Conservation (phyloP, 2,888 invertebrate species). For the Perizoma affinitatum region DNA sequence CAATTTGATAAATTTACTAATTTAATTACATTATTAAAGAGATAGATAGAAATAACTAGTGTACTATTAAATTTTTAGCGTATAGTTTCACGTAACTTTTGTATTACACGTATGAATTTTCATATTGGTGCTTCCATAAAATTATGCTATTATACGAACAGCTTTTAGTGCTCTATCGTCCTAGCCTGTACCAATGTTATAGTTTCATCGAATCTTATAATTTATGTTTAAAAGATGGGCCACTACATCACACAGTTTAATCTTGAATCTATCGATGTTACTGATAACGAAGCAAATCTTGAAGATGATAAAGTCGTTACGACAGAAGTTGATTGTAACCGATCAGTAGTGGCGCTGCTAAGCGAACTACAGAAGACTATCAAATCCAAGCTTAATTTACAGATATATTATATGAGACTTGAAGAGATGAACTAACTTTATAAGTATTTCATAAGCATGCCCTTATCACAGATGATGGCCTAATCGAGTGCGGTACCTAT, state of each 20-base stretch:
- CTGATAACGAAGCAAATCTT: conserved; percentile 17
- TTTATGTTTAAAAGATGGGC: conserved; percentile 64
- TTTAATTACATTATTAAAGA: conserved; percentile 74
- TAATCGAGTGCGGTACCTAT: conserved; percentile 68
- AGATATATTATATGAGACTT: conserved; percentile 53
- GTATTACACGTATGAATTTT: conserved; percentile 44
- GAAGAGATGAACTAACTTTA: conserved; percentile 56
- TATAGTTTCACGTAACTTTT: conserved; percentile 58
- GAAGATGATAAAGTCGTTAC: conserved; percentile 4
- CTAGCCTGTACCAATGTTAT: conserved; percentile 30
- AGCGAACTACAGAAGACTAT: conserved; percentile 80
- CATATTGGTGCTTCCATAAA: conserved; percentile 68
- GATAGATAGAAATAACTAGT: conserved; percentile 78
- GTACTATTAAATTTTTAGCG: conserved; percentile 65
- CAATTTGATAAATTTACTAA: conserved; percentile 75
- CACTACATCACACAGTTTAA: conserved; percentile 64
- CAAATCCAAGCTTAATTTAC: conserved; percentile 75
- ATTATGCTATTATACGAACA: conserved; percentile 49
- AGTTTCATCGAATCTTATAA: conserved; percentile 35
- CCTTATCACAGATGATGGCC: conserved; percentile 81
- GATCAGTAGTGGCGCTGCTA: conserved; percentile 59
- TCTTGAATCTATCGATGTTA: conserved; percentile 30
- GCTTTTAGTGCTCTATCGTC: conserved; percentile 56
- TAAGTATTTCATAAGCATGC: conserved; percentile 77
- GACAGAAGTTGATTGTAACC: conserved; percentile 16